Evolutionary conservation across 2,113 vertebrate genomes (phyloP).

Genomic region (Etheostoma cragini): DNA sequence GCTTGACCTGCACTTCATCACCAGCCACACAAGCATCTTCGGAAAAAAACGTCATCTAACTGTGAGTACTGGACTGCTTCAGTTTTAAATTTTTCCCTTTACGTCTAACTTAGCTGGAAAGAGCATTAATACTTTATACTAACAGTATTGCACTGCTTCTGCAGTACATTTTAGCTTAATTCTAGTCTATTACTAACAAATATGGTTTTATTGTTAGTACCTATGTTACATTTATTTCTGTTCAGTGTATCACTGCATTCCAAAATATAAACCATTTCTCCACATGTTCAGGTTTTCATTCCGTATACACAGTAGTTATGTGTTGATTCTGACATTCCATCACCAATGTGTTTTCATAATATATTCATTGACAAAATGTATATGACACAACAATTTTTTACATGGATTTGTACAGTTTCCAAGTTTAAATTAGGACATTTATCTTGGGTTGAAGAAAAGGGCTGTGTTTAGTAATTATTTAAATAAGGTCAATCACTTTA

Average conservation of each 20-base stretch:
- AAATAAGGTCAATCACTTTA: slow-evolving; percentile 17
- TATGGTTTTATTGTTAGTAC: slow-evolving; percentile 5
- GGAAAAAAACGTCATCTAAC: slow-evolving; percentile 94
- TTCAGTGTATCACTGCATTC: neutral
- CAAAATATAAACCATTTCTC: slow-evolving; percentile 6
- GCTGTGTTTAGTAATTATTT: slow-evolving; percentile 6
- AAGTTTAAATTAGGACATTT: slow-evolving; percentile 16
- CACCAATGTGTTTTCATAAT: slow-evolving; percentile 23
- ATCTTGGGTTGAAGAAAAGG: neutral
- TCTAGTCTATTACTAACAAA: neutral
- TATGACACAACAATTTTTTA: neutral
- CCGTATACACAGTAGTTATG: neutral
- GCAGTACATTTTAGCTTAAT: slow-evolving; percentile 8
- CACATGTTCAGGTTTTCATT: neutral
- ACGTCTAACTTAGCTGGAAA: slow-evolving; percentile 22
- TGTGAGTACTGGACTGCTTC: slow-evolving; percentile 87
- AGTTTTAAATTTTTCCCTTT: neutral
- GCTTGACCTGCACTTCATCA: slow-evolving; percentile 92
- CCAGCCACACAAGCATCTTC: slow-evolving; percentile 90
- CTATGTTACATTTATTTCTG: slow-evolving; percentile 9
- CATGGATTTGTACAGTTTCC: slow-evolving; percentile 22
- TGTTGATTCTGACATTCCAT: slow-evolving; percentile 25
- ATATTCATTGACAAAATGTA: slow-evolving; percentile 37
- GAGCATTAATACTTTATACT: neutral
- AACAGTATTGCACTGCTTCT: slow-evolving; percentile 15